A percentile compares a stretch with the other conserved stretches of the same genome.
phyloP scores from a whole-genome alignment of 1,140 invertebrate genomes.

The Odontomachus brunneus region DNA sequence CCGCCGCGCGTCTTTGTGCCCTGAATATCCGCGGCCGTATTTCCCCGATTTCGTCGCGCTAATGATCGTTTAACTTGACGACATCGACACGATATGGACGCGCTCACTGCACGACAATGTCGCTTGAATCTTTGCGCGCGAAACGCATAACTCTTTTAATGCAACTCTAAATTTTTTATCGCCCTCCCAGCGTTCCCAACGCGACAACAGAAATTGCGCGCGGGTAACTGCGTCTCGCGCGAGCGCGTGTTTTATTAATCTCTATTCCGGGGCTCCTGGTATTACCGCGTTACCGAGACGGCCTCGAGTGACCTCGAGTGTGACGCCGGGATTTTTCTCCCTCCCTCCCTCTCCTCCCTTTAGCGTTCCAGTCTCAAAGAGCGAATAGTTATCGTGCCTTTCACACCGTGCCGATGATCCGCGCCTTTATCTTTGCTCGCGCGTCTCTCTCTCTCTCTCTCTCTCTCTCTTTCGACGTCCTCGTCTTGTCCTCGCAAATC shows the following conservation, averaged over 20 bases:
- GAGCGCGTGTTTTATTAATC: not conserved
- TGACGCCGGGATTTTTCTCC: no score
- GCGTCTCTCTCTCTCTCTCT: no score
- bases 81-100: not conserved
- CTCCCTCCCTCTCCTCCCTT: no score
- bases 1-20: conserved; percentile 26
- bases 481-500: not conserved
- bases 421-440: no score
- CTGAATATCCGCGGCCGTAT: conserved; percentile 19
- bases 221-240: not conserved
- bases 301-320: no score
- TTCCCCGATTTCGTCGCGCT: conserved; percentile 61
- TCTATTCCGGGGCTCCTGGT: not conserved
- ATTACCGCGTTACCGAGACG: no score
- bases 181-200: not conserved
- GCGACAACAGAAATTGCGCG: not conserved
- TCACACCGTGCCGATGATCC: no score
- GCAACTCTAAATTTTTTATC: not conserved
- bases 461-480: no score
- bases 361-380: no score
- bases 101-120: not conserved
- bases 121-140: conserved; percentile 21
- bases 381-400: no score
- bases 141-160: conserved; percentile 9
- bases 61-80: conserved; percentile 62